Evolutionary conservation across 2,113 vertebrate species (phyloP).

Genomic region (Chionis minor): DNA sequence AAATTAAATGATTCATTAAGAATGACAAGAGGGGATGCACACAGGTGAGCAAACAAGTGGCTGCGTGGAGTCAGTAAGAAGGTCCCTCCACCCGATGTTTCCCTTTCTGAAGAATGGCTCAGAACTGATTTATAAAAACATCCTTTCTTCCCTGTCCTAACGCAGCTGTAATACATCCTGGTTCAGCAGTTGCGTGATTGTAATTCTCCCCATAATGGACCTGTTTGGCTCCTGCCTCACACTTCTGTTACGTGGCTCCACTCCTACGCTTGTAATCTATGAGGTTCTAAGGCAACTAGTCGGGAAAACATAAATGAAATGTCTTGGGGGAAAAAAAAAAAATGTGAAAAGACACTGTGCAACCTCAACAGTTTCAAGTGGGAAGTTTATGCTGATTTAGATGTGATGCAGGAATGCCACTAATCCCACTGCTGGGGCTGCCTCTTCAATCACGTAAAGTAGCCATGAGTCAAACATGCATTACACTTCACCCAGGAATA

Average conservation of each 20-base stretch:
- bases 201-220: not conserved
- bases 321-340: not conserved
- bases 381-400: not conserved
- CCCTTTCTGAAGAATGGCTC: not conserved
- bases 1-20: not conserved
- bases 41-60: not conserved
- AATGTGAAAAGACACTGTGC: not conserved
- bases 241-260: not conserved
- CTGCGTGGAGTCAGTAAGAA: not conserved
- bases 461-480: not conserved
- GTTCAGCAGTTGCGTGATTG: not conserved
- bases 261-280: not conserved
- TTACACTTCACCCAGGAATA: not conserved
- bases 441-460: not conserved
- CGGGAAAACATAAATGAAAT: not conserved
- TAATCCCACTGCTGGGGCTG: not conserved
- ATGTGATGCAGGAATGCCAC: not conserved
- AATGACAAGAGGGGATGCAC: not conserved
- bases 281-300: not conserved
- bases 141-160: not conserved
- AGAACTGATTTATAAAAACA: not conserved
- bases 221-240: not conserved
- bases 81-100: not conserved
- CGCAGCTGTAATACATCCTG: not conserved
- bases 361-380: not conserved